Conservation (phyloP, 2,113 vertebrate genomes). For the Prochilodus magdalenae region DNA sequence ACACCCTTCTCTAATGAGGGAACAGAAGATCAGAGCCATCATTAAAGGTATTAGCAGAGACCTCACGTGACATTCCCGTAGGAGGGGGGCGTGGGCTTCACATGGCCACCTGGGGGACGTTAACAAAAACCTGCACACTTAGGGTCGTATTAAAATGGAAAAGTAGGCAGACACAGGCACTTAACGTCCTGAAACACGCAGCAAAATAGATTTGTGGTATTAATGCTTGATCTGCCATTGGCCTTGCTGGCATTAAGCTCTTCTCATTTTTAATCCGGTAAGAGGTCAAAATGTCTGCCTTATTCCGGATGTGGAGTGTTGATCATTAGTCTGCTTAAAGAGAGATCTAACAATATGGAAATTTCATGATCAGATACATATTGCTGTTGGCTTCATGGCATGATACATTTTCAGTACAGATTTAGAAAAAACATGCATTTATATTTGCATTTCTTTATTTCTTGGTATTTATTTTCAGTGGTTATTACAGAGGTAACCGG, state of each 20-base stretch:
- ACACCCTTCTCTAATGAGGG: conserved; percentile 33
- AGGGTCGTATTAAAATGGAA: neutral
- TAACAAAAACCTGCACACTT: neutral
- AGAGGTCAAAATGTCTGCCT: neutral
- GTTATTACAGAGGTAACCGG: too few species aligned
- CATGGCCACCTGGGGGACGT: neutral
- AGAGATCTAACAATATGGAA: too few species aligned
- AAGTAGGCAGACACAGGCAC: neutral
- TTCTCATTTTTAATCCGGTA: neutral
- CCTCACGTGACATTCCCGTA: neutral
- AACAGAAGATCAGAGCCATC: neutral
- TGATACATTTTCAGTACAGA: too few species aligned
- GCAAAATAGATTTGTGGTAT: neutral
- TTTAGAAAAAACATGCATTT: too few species aligned
- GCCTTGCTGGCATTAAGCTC: neutral
- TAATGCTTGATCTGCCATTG: neutral
- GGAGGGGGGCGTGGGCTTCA: neutral
- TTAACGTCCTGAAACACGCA: neutral
- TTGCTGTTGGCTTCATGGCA: too few species aligned
- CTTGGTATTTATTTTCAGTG: too few species aligned
- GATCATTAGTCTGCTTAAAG: neutral
- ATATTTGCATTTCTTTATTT: too few species aligned
- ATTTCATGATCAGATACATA: too few species aligned
- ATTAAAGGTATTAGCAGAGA: conserved; percentile 31
- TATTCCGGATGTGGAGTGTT: neutral